Evolutionary conservation across 2,797 vertebrate genomes (phyloP), one percentile per base, ranked within the genome.

Genomic region (Karalla daura): DNA sequence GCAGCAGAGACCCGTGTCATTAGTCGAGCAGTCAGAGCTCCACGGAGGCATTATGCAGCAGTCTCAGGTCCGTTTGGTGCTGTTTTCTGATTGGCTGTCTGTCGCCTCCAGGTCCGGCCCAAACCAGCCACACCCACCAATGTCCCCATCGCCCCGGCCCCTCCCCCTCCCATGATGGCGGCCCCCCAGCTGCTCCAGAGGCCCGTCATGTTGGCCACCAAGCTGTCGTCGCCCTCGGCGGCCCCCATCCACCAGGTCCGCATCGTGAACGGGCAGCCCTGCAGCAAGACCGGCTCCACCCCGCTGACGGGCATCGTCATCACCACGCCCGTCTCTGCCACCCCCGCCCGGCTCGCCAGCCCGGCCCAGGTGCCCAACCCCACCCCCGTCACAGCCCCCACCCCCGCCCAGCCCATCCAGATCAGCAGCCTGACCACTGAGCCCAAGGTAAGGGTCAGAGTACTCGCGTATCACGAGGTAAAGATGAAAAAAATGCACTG

Each of bases 291-390:
- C 47, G 94, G 96, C 89, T 86, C 95, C 91, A 83, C 95, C 76
- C 94, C 97, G 40, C 93, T 99, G 91, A 95, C 98, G 25, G 97
- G 97, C 93, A 99, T 99, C 40, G 96, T 99, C 89, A 98, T 99
- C 90, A 95, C 96, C 76, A 93, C 96, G 63, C 95, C 96, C 0
- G 81, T 89, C 33, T 63, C 89, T 0, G 89, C 95, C 0, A 6
- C 67, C 0, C 61, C 88, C 63, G 84, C 94, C 63, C 94, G 95
- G 86, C 93, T 97, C 0, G 88, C 93, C 76, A 94, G 75, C 68
- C 79, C 84, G 0, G 79, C 84, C 39, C 86, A 80, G 24, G 49
- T 58, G 0, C 80, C 58, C 12, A 63, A 14, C 66, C 61, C 78
- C 2, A 8, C 52, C 39, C 55, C 84, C 0, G 5, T 65, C 40